Evolutionary conservation across 2,113 vertebrate species (phyloP), one percentile per base, ranked within the genome.

Genomic region (Psettodes erumei): DNA sequence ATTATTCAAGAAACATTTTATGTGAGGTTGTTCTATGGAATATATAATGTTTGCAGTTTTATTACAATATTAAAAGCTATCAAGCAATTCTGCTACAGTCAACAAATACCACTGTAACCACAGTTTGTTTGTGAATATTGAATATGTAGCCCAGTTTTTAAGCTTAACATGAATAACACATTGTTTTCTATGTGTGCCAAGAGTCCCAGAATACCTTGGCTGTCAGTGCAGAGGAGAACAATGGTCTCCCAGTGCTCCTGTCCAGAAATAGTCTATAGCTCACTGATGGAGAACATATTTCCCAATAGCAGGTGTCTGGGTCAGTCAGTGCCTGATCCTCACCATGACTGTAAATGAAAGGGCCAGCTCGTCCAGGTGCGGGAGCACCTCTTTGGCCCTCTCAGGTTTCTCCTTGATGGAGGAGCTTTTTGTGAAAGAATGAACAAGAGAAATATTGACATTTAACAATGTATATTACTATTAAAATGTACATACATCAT

Each of bases 261-360:
- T 87, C 86, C 86, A 90, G 88, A 88, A 88, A 90, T 89, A 92
- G 88, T 91, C 90, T 78, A 81, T 84, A 89, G 89, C 85, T 92
- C 90, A 91, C 86, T 93, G 93, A 94, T 92, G 93, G 93, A 92
- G 93, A 93, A 93, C 93, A 93, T 94, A 94, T 93, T 93, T 84
- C 79, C 86, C 91, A 94, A 93, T 93, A 93, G 89, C 90, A 94
- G 93, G 93, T 94, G 93, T 92, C 91, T 92, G 92, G 92, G 89
- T 90, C 87, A 89, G 91, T 94, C 92, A 91, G 85, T 88, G 88
- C 88, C 90, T 90, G 89, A 87, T 93, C 88, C 84, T 91, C 92
- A 89, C 82, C 89, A 86, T 84, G 89, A 85, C 91, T 90, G 86
- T 90, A 93, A 88, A 88, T 88, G 85, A 94, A 93, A 93, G 93